Evolutionary conservation across 2,797 vertebrate species (phyloP).

Genomic region (Parauchenoglanis punctatus): DNA sequence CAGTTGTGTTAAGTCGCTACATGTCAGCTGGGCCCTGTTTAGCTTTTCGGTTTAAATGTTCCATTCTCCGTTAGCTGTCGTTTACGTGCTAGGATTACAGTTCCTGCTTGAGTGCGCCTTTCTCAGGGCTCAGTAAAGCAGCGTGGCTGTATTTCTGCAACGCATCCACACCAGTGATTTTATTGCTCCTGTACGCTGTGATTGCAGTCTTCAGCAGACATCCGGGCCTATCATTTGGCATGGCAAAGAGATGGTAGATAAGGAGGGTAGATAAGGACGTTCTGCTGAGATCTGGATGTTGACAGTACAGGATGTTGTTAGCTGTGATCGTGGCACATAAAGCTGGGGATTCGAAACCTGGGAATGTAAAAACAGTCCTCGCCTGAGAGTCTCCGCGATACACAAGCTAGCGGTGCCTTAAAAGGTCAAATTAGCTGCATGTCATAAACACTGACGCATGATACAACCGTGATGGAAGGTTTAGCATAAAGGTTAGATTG

Average conservation of each 20-base stretch:
- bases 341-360: not conserved
- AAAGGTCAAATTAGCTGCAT: slow-evolving; percentile 43
- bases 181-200: not conserved
- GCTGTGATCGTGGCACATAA: slow-evolving; percentile 9
- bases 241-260: slow-evolving; percentile 8
- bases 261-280: slow-evolving; percentile 24
- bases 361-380: not conserved
- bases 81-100: not conserved
- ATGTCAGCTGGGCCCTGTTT: slow-evolving; percentile 1
- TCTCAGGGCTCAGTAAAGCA: not conserved
- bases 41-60: not conserved
- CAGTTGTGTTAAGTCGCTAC: not conserved
- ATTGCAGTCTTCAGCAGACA: slow-evolving; percentile 9
- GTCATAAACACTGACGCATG: slow-evolving; percentile 17
- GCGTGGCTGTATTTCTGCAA: not conserved
- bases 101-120: not conserved
- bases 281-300: slow-evolving; percentile 18
- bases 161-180: not conserved
- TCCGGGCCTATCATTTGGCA: not conserved
- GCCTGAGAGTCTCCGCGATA: not conserved
- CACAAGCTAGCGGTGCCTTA: not conserved
- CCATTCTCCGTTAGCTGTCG: not conserved
- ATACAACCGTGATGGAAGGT: not conserved
- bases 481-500: not conserved
- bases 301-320: slow-evolving; percentile 28